These are phyloP conservation scores for Blastobasis adustella DNA, from an alignment of 2,888 invertebrate species.

Conservation along the genomic window DNA sequence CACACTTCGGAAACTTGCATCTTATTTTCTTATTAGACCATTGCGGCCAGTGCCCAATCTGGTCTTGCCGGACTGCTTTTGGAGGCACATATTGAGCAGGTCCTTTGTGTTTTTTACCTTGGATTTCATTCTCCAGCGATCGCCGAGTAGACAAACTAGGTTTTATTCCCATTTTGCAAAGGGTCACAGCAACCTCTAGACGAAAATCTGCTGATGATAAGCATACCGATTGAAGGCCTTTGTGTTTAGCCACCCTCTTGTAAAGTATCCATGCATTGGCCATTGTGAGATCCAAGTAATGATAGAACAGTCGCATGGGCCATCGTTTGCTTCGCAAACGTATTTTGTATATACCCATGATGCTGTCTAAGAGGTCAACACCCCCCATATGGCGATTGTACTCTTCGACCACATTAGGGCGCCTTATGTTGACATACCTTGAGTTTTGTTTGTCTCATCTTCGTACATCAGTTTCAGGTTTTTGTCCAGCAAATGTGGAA, in stretches of 20 bases:
- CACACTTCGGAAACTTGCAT: slow-evolving; percentile 16
- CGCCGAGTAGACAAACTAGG: slow-evolving; percentile 7
- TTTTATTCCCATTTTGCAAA: slow-evolving; percentile 12
- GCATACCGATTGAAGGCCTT: background rate
- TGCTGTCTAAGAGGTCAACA: too few species aligned
- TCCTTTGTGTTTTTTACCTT: slow-evolving; percentile 15
- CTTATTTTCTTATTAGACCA: slow-evolving; percentile 17
- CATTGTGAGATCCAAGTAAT: too few species aligned
- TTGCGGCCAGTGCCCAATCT: slow-evolving; percentile 18
- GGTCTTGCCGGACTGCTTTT: slow-evolving; percentile 18
- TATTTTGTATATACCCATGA: too few species aligned
- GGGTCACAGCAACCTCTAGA: slow-evolving; percentile 5
- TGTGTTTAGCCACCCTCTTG: slow-evolving; percentile 9
- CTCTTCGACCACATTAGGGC: too few species aligned
- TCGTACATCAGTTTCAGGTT: slow-evolving; percentile 17
- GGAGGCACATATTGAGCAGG: slow-evolving; percentile 17
- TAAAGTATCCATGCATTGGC: slow-evolving; percentile 17
- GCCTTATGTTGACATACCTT: too few species aligned
- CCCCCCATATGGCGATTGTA: too few species aligned
- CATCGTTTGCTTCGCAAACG: too few species aligned
- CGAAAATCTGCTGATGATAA: slow-evolving; percentile 8
- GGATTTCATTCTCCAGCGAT: slow-evolving; percentile 12
- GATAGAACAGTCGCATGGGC: too few species aligned
- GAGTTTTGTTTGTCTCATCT: too few species aligned
- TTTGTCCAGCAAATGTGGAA: slow-evolving; percentile 27